Conservation (phyloP, 1,140 invertebrate species). For the Brachionus manjavacas region DNA sequence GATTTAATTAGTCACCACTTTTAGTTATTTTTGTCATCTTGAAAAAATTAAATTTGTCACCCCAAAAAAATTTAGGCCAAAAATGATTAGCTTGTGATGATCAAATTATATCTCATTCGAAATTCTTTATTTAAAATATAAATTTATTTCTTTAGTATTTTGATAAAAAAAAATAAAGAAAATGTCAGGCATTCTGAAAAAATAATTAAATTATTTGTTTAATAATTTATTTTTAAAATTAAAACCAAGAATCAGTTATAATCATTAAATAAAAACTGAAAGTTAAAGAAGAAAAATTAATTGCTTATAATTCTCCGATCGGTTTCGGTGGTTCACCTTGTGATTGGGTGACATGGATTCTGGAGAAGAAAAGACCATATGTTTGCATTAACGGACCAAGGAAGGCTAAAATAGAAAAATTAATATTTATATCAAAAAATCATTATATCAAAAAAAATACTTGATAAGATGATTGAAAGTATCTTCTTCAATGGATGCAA, state of each 20-base stretch:
- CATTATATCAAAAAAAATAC: constrained; percentile 43
- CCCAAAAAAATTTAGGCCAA: too few species aligned
- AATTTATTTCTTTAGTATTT: too few species aligned
- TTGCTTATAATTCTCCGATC: not conserved
- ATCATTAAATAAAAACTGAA: not conserved
- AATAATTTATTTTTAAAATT: not conserved
- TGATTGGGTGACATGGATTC: constrained; percentile 31
- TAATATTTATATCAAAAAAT: not conserved
- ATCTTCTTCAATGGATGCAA: constrained; percentile 48
- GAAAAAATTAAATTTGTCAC: too few species aligned
- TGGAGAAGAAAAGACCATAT: not conserved
- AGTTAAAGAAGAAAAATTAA: not conserved
- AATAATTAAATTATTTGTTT: not conserved
- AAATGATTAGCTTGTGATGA: too few species aligned
- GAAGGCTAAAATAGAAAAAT: not conserved
- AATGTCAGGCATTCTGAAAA: not conserved
- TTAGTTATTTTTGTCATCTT: too few species aligned
- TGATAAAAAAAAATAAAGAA: not conserved
- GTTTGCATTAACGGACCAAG: not conserved
- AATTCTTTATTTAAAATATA: too few species aligned
- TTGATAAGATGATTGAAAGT: constrained; percentile 38
- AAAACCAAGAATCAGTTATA: not conserved
- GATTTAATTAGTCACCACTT: too few species aligned
- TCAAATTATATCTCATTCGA: too few species aligned
- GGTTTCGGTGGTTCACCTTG: constrained; percentile 28